Evolutionary conservation across 2,113 vertebrate species (phyloP).

Genomic region (Notothenia rossii): DNA sequence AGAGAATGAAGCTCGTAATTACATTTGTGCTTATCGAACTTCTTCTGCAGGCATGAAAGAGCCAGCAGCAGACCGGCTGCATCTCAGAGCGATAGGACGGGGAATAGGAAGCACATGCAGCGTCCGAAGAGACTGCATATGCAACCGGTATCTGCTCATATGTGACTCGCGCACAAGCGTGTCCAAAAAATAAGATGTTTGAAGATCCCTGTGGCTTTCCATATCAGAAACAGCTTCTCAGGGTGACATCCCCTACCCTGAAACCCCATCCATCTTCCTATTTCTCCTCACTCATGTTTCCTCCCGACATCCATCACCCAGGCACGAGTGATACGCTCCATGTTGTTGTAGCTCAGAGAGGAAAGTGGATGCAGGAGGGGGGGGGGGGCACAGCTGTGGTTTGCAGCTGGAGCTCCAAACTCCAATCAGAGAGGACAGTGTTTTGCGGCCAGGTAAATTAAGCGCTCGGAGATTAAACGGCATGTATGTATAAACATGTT

Average conservation of each 20-base stretch:
- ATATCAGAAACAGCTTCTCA: constrained; percentile 8
- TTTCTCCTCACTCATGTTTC: constrained; percentile 24
- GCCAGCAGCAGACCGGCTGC: constrained; percentile 1
- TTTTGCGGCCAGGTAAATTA: constrained; percentile 55
- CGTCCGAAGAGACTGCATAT: not conserved
- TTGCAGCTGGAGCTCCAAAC: constrained; percentile 41
- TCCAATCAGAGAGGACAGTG: constrained; percentile 35
- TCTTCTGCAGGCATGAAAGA: constrained; percentile 11
- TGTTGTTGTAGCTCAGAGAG: constrained; percentile 31
- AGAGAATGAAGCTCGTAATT: constrained; percentile 39
- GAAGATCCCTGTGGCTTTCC: constrained; percentile 21
- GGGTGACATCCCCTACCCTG: constrained; percentile 5
- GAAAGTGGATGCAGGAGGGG: not conserved
- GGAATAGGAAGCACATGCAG: not conserved
- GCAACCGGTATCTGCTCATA: not conserved
- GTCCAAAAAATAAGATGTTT: not conserved
- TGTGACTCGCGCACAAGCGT: not conserved
- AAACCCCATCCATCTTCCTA: constrained; percentile 39
- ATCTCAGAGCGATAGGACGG: constrained; percentile 16
- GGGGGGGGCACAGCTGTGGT: constrained; percentile 35
- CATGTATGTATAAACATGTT: constrained; percentile 60
- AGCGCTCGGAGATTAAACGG: constrained; percentile 33
- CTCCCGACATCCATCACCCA: constrained; percentile 36
- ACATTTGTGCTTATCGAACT: constrained; percentile 33
- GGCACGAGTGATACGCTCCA: constrained; percentile 17